Evolutionary conservation across 2,888 invertebrate species (phyloP).

Genomic region (Acleris cristana): DNA sequence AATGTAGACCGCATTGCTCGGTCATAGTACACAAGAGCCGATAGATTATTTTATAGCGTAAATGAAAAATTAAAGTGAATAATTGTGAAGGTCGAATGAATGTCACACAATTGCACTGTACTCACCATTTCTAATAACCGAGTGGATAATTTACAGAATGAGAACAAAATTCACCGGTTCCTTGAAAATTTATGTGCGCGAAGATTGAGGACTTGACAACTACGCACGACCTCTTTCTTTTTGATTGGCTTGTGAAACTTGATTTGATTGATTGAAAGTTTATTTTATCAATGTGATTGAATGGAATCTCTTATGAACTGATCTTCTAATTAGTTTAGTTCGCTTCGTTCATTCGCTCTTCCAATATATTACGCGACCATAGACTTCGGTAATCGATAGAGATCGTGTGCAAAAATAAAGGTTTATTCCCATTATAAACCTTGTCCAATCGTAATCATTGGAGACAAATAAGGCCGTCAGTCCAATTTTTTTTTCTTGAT

Average conservation of each 20-base stretch:
- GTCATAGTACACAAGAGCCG: background rate
- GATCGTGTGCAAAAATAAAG: too few relatives aligned
- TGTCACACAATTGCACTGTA: conserved; percentile 59
- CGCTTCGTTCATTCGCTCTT: conserved; percentile 19
- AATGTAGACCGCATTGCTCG: background rate
- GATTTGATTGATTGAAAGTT: background rate
- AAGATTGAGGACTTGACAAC: conserved; percentile 20
- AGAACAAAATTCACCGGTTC: conserved; percentile 27
- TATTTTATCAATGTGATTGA: conserved; percentile 4
- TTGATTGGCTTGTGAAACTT: conserved; percentile 15
- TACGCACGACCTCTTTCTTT: conserved; percentile 22
- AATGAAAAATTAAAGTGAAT: background rate
- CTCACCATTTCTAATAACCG: conserved; percentile 63
- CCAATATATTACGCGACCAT: conserved; percentile 4
- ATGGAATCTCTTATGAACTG: background rate
- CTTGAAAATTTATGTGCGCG: conserved; percentile 5
- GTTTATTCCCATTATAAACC: too few relatives aligned
- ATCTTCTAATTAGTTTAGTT: conserved; percentile 2
- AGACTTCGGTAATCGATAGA: conserved; percentile 5
- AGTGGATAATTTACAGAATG: conserved; percentile 25
- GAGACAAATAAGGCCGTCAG: too few relatives aligned
- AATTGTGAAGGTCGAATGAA: conserved; percentile 68
- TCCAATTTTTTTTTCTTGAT: too few relatives aligned
- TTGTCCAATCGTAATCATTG: too few relatives aligned
- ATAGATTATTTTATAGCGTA: background rate